phyloP scores from a whole-genome alignment of 2,888 invertebrate genomes.

The Callyntrura guangdongensis region DNA sequence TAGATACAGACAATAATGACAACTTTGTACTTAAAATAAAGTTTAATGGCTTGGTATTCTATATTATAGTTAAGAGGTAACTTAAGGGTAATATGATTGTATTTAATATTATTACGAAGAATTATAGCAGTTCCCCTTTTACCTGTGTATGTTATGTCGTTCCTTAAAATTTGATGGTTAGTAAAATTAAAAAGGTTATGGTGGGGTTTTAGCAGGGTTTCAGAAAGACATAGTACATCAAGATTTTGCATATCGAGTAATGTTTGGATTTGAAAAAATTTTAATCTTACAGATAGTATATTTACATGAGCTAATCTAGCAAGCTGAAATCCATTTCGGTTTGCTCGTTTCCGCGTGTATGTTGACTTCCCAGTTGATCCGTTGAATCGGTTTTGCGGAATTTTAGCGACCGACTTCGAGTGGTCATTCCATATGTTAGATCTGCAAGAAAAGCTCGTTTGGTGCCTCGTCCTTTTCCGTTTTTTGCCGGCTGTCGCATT shows the following conservation, averaged over 20 bases:
- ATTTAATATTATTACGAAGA: background rate
- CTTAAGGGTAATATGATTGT: background rate
- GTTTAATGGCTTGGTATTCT: background rate
- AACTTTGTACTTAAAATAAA: background rate
- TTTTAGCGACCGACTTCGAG: too few relatives aligned
- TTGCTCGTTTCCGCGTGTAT: too few relatives aligned
- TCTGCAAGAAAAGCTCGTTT: too few relatives aligned
- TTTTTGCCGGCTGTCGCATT: too few relatives aligned
- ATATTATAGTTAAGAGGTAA: background rate
- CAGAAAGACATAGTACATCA: background rate
- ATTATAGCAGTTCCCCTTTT: background rate
- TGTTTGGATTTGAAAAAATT: background rate
- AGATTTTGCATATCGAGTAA: background rate
- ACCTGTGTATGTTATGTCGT: background rate
- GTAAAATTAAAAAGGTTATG: background rate
- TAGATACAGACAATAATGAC: background rate
- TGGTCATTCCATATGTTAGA: too few relatives aligned
- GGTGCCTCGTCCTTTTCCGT: too few relatives aligned
- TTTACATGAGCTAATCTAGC: background rate
- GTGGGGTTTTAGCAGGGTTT: background rate
- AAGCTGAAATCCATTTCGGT: background rate
- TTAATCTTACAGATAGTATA: background rate
- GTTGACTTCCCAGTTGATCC: too few relatives aligned
- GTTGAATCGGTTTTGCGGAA: too few relatives aligned
- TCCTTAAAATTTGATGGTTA: background rate